phyloP scores from a whole-genome alignment of 2,888 invertebrate species.

The Oxytorus armatus region DNA sequence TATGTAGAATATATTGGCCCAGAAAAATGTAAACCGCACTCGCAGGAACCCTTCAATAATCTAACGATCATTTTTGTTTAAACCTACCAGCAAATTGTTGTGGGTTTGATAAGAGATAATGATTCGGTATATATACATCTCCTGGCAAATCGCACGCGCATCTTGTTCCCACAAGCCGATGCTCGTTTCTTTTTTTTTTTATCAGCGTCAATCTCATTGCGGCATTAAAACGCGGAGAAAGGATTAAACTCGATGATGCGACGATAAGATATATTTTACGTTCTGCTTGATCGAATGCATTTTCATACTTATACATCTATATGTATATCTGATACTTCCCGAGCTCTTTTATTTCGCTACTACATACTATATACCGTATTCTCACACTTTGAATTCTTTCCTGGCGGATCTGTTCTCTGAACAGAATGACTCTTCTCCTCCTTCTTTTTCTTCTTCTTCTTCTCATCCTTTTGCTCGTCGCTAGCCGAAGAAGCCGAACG shows the following conservation, averaged over 20 bases:
- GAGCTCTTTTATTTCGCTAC: conserved; percentile 32
- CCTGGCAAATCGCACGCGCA: conserved; percentile 7
- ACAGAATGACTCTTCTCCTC: conserved; percentile 14
- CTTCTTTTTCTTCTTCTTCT: conserved; percentile 25
- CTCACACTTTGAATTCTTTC: conserved; percentile 42
- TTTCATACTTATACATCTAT: neutral
- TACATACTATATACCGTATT: conserved; percentile 54
- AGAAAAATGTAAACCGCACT: neutral
- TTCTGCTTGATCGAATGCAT: too few species aligned
- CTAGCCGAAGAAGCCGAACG: too few species aligned
- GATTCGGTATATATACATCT: conserved; percentile 28
- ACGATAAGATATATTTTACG: neutral
- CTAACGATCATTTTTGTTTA: conserved; percentile 7
- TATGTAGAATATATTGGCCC: neutral
- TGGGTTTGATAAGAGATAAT: conserved; percentile 44
- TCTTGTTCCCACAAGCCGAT: neutral
- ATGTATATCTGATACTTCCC: neutral
- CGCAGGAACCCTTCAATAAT: neutral
- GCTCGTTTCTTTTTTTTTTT: neutral
- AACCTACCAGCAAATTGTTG: conserved; percentile 20
- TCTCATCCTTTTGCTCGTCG: conserved; percentile 14
- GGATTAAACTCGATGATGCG: neutral
- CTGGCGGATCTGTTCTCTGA: conserved; percentile 19
- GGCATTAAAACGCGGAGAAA: neutral
- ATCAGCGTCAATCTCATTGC: neutral